These are phyloP conservation scores for Metaphire vulgaris DNA, from an alignment of 1,140 invertebrate genomes.

Conservation along the genomic window DNA sequence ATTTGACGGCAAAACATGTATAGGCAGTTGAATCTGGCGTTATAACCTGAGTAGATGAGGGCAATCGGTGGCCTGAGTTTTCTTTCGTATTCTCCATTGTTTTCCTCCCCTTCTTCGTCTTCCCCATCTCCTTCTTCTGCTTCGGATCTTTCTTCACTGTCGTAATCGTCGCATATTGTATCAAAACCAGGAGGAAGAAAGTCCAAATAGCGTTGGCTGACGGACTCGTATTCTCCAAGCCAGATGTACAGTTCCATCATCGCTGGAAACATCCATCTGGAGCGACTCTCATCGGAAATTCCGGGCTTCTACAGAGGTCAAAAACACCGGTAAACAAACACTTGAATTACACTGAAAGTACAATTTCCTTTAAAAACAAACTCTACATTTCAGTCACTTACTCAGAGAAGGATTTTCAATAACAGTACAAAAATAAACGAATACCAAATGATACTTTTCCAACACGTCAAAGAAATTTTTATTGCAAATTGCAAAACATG, in stretches of 20 bases:
- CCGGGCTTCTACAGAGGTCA: conserved; percentile 29
- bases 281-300: conserved; percentile 7
- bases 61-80: background rate
- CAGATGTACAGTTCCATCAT: conserved; percentile 26
- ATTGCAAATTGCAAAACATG: too few species aligned
- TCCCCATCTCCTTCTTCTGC: background rate
- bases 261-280: conserved; percentile 25
- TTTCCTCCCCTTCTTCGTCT: background rate
- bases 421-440: too few species aligned
- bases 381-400: too few species aligned
- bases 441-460: too few species aligned
- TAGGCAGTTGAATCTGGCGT: too few species aligned
- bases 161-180: background rate
- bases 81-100: background rate
- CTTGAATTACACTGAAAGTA: too few species aligned
- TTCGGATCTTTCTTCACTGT: background rate
- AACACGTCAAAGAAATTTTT: too few species aligned
- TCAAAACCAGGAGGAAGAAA: conserved; percentile 26
- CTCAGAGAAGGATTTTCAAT: too few species aligned
- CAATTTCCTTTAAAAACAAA: too few species aligned
- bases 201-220: conserved; percentile 18
- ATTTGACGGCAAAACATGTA: too few species aligned
- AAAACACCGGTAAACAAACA: too few species aligned
- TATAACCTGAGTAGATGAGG: background rate
- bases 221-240: conserved; percentile 30